phyloP scores from a whole-genome alignment of 2,113 vertebrate species.

The Eulemur macaco region DNA sequence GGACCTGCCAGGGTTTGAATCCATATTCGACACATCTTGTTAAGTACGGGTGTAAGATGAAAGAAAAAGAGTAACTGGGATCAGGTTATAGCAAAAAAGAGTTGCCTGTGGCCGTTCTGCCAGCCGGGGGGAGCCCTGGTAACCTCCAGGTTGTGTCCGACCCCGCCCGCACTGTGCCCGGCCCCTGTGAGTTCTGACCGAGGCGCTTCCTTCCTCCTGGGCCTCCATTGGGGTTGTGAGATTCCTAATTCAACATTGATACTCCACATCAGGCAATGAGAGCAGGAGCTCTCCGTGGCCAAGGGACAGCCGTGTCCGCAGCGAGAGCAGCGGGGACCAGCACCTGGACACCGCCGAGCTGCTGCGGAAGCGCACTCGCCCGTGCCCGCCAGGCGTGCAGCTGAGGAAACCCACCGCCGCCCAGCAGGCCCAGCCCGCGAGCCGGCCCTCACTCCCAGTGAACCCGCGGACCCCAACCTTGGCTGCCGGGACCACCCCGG shows the following conservation, averaged over 20 bases:
- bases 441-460: too few relatives aligned
- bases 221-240: background rate
- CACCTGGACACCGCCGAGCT: background rate
- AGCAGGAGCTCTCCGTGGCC: background rate
- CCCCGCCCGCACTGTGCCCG: background rate
- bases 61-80: background rate
- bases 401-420: background rate
- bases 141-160: too few relatives aligned
- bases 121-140: background rate
- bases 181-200: background rate
- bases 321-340: background rate
- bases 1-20: background rate
- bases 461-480: background rate
- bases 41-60: background rate
- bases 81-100: background rate
- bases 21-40: background rate
- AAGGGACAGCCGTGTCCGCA: rapidly evolving
- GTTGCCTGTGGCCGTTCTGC: rapidly evolving
- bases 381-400: too few relatives aligned
- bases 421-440: background rate
- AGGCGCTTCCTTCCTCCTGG: background rate
- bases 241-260: background rate
- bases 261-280: background rate
- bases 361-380: background rate
- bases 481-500: background rate